Conservation (phyloP, 1,140 invertebrate species). For the Heliconius eleuchia region DNA sequence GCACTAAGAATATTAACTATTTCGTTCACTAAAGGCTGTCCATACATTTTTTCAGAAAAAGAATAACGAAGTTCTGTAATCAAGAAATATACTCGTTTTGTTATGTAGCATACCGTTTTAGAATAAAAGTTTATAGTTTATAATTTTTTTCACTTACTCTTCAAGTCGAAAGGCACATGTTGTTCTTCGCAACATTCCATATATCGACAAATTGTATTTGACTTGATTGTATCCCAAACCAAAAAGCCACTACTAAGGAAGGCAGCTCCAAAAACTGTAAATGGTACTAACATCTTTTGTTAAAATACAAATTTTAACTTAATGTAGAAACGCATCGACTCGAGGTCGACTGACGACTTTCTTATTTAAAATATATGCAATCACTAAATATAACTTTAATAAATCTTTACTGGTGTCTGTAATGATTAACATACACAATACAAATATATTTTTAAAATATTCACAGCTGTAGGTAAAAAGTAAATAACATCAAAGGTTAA, state of each 20-base stretch:
- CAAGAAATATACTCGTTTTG: neutral
- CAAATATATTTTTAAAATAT: neutral
- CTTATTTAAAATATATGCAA: neutral
- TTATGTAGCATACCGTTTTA: neutral
- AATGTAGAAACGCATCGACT: neutral
- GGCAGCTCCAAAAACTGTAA: conserved; percentile 42
- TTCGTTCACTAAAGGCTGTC: conserved; percentile 85
- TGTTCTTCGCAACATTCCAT: conserved; percentile 69
- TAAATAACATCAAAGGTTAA: neutral
- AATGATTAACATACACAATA: neutral
- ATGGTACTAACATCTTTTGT: conserved; percentile 37
- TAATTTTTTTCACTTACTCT: conserved; percentile 51
- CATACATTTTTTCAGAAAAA: conserved; percentile 80
- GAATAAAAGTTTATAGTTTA: neutral
- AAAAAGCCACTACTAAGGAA: conserved; percentile 55
- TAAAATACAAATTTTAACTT: neutral
- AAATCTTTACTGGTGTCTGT: neutral
- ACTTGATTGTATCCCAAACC: conserved; percentile 61
- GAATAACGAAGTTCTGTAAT: conserved; percentile 62
- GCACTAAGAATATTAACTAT: conserved; percentile 75
- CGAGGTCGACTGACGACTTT: neutral
- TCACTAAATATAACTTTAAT: neutral
- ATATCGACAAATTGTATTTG: conserved; percentile 64
- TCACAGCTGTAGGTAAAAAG: neutral
- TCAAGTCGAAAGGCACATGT: conserved; percentile 66